phyloP scores from a whole-genome alignment of 1,140 invertebrate species.

The Pentalonia nigronervosa region DNA sequence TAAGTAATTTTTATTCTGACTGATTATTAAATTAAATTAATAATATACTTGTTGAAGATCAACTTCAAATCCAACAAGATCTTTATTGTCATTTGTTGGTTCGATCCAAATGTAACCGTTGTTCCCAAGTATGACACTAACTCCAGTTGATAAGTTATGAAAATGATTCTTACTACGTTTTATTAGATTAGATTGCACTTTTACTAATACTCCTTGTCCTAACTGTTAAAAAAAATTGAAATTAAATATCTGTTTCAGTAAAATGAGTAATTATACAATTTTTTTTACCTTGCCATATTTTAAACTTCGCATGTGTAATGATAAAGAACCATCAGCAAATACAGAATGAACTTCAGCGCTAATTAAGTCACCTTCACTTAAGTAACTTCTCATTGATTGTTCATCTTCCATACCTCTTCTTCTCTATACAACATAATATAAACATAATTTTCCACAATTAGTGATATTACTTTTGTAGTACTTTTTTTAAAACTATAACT shows the following conservation, averaged over 20 bases:
- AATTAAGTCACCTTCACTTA: conserved; percentile 96
- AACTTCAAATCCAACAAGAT: conserved; percentile 81
- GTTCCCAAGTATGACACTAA: conserved; percentile 91
- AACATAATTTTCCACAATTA: not conserved
- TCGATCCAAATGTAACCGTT: conserved; percentile 98
- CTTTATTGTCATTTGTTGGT: conserved; percentile 73
- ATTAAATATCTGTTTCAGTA: conserved; percentile 42
- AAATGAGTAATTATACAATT: conserved; percentile 47
- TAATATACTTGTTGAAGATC: conserved; percentile 73
- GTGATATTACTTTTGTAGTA: not conserved
- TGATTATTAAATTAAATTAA: conserved; percentile 26
- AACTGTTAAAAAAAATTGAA: conserved; percentile 66
- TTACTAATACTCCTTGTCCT: conserved; percentile 87
- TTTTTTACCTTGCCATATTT: conserved; percentile 91
- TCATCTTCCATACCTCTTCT: conserved; percentile 95
- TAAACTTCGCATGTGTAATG: conserved; percentile 92
- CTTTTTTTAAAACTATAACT: conserved; percentile 61
- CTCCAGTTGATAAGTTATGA: conserved; percentile 89
- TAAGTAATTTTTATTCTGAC: not conserved
- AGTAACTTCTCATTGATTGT: conserved; percentile 92
- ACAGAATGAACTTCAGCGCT: conserved; percentile 97
- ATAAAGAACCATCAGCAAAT: conserved; percentile 84
- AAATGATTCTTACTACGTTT: conserved; percentile 96
- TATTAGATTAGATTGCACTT: conserved; percentile 91
- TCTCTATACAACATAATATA: conserved; percentile 68